A percentile compares a stretch with the other conserved stretches of the same genome.
These are phyloP conservation scores for Drosophila pseudotakahashii DNA, from an alignment of 2,888 invertebrate genomes.

Conservation along the genomic window DNA sequence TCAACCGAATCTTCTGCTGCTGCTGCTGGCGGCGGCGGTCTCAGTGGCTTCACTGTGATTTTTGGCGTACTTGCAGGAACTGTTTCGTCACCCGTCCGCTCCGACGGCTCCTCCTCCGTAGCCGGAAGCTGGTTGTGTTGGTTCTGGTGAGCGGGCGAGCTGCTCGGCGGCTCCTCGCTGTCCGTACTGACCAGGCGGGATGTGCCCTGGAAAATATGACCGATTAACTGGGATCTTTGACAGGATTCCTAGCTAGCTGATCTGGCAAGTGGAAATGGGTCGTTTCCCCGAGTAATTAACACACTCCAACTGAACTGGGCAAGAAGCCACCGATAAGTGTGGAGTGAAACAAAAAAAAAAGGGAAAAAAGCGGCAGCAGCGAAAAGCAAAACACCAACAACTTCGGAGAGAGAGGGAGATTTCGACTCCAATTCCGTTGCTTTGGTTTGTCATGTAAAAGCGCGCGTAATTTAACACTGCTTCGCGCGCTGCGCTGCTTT, in stretches of 20 bases:
- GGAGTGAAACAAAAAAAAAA: slow-evolving; percentile 7
- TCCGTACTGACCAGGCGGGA: slow-evolving; percentile 88
- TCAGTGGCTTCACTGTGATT: slow-evolving; percentile 76
- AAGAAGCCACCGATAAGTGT: slow-evolving; percentile 33
- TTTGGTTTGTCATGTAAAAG: slow-evolving; percentile 66
- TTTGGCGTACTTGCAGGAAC: slow-evolving; percentile 77
- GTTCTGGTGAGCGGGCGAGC: slow-evolving; percentile 64
- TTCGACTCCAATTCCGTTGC: slow-evolving; percentile 42
- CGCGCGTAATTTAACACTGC: slow-evolving; percentile 78
- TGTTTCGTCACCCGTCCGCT: slow-evolving; percentile 45
- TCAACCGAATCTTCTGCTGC: slow-evolving; percentile 14
- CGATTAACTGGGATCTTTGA: slow-evolving; percentile 4
- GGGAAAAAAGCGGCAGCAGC: not conserved
- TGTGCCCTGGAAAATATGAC: slow-evolving; percentile 84
- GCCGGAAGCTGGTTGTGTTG: slow-evolving; percentile 10
- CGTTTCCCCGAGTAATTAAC: slow-evolving; percentile 18
- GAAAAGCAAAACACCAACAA: slow-evolving; percentile 23
- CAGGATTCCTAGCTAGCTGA: not conserved
- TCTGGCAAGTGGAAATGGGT: slow-evolving; percentile 15
- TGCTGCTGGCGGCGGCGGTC: slow-evolving; percentile 64
- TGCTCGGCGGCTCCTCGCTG: slow-evolving; percentile 86
- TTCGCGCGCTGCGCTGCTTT: slow-evolving; percentile 61
- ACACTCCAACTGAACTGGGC: slow-evolving; percentile 23
- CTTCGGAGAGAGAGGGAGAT: slow-evolving; percentile 12
- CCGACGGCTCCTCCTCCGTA: slow-evolving; percentile 25